A percentile compares a stretch with the other conserved stretches of the same genome.
Conservation (phyloP, 2,113 vertebrate genomes). For the Oncorhynchus clarkii region DNA sequence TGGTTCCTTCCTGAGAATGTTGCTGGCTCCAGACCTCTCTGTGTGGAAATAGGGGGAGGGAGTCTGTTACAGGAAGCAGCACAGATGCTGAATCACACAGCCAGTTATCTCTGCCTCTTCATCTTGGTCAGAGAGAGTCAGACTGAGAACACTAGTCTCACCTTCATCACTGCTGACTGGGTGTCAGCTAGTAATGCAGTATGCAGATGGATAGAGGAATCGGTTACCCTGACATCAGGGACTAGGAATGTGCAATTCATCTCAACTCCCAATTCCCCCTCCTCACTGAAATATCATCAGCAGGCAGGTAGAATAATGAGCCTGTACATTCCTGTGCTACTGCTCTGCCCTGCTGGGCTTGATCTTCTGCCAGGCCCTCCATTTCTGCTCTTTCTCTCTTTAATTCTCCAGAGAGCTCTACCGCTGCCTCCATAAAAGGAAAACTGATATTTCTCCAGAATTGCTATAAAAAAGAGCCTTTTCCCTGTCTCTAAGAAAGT, state of each 20-base stretch:
- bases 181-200: not conserved
- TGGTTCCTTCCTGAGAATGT: not conserved
- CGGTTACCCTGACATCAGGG: constrained; percentile 40
- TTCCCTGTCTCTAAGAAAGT: constrained; percentile 49
- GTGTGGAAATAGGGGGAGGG: constrained; percentile 12
- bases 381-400: not conserved
- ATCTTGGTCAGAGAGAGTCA: constrained; percentile 39
- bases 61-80: constrained; percentile 20
- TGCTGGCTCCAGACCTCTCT: not conserved
- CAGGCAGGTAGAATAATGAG: constrained; percentile 27
- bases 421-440: constrained; percentile 57
- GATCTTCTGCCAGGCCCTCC: constrained; percentile 18
- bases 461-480: constrained; percentile 16
- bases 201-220: not conserved
- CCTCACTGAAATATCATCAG: constrained; percentile 20
- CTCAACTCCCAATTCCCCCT: not conserved
- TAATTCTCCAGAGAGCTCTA: constrained; percentile 17
- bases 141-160: not conserved
- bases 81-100: constrained; percentile 30
- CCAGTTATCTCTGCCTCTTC: not conserved
- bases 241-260: constrained; percentile 51
- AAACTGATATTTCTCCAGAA: constrained; percentile 20
- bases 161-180: constrained; percentile 3
- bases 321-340: constrained; percentile 27
- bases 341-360: constrained; percentile 3